Conservation (phyloP, 1,140 invertebrate genomes). For the Drosophila biarmipes region DNA sequence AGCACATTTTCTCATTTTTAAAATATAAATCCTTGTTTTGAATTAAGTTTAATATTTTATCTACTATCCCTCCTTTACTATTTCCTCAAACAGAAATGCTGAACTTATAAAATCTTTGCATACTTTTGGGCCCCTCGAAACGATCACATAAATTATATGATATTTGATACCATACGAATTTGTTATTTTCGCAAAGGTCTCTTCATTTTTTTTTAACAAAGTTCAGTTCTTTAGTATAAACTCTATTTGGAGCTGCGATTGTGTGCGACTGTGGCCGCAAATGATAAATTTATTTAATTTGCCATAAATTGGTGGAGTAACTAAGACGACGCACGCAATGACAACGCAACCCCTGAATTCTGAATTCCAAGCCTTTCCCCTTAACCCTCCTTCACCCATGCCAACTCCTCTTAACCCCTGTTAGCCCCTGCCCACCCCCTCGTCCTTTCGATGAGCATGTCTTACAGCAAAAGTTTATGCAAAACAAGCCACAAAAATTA, state of each 20-base stretch:
- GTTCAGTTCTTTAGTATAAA: not conserved
- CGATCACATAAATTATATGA: not conserved
- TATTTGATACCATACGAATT: not conserved
- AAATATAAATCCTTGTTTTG: too few species aligned
- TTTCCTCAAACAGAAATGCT: too few species aligned
- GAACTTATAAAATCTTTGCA: not conserved
- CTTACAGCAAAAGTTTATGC: slow-evolving; percentile 73
- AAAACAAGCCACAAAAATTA: slow-evolving; percentile 82
- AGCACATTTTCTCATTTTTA: too few species aligned
- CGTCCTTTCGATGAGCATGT: slow-evolving; percentile 10
- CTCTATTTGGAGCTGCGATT: not conserved
- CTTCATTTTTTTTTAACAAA: not conserved
- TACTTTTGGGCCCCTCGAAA: slow-evolving; percentile 5
- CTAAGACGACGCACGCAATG: slow-evolving; percentile 80
- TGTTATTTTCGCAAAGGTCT: not conserved
- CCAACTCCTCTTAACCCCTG: not conserved
- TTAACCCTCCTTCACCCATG: not conserved
- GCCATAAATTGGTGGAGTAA: slow-evolving; percentile 79
- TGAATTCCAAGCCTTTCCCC: not conserved
- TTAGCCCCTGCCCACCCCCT: too few species aligned
- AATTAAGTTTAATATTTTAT: too few species aligned
- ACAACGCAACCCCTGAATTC: slow-evolving; percentile 29
- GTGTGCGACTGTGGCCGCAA: slow-evolving; percentile 40
- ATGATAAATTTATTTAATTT: slow-evolving; percentile 83
- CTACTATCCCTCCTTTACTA: too few species aligned